phyloP scores from a whole-genome alignment of 1,140 invertebrate species.

The Ceratosolen solmsi region DNA sequence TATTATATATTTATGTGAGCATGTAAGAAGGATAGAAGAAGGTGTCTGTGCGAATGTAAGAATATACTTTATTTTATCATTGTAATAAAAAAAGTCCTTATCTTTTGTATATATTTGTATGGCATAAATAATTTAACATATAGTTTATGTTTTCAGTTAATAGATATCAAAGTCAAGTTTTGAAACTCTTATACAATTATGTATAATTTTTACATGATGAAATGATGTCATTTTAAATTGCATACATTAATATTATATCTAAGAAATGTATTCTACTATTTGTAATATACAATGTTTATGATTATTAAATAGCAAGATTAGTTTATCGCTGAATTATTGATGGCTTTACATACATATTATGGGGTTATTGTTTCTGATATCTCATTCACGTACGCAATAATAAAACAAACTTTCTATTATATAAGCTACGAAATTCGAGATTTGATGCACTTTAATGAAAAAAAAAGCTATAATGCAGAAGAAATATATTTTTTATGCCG shows the following conservation, averaged over 20 bases:
- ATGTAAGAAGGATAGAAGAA: not conserved
- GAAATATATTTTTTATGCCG: too few species aligned
- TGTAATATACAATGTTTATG: not conserved
- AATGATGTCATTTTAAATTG: slow-evolving; percentile 16
- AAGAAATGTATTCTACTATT: not conserved
- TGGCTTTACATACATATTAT: not conserved
- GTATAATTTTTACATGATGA: not conserved
- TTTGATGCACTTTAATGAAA: too few species aligned
- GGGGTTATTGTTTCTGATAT: not conserved
- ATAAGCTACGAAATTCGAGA: too few species aligned
- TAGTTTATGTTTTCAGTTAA: not conserved
- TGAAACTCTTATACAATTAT: slow-evolving; percentile 12
- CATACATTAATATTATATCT: not conserved
- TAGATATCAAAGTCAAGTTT: slow-evolving; percentile 9
- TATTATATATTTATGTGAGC: too few species aligned
- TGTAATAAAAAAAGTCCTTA: not conserved
- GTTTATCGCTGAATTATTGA: not conserved
- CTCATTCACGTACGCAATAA: not conserved
- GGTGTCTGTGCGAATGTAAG: not conserved
- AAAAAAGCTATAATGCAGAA: too few species aligned
- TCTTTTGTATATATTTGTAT: not conserved
- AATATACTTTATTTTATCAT: not conserved
- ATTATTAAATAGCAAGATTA: not conserved
- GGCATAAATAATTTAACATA: not conserved
- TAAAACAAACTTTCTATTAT: not conserved